Base-by-base conservation (phyloP, 2,113 vertebrate species). In the Motacilla alba region DNA sequence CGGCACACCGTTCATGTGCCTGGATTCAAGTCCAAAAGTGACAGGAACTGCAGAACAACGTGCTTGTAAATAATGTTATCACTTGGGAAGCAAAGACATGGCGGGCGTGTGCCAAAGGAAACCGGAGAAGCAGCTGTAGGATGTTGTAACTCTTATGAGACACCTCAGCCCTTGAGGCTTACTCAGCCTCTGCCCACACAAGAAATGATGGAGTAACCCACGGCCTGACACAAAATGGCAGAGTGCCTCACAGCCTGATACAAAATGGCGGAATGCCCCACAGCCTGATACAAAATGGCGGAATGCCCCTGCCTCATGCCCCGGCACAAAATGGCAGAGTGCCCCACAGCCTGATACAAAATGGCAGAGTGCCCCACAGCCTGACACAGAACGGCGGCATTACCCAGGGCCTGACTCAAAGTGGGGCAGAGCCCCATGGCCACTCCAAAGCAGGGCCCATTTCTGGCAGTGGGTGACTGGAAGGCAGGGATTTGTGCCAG, bases 341-440 rank as follows among this genome's bases (percentile, higher is more conserved):
- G 10, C 4, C 26, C 5, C 35, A 23, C 0, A 7, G 10, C 2
- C 46, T 8, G 6, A 15, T 10, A n/a, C 18, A 46, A 58, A 27
- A 35, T 28, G 31, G 10, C 3, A 0, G 31, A 27, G 6, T 12
- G 52, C 4, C 28, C 23, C 70, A n/a, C 8, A 12, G 22, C 2
- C 22, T 7, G 11, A 18, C 15, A 46, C 23, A 27, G 35, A 50
- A 30, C 16, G 35, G 47, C 2, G 1, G 15, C 33, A 58, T n/a
- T n/a, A 58, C 20, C 21, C 31, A n/a, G 55, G 8, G n/a, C 6
- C 60, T 30, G 4, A 55, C 26, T 23, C 31, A 15, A 19, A 37
- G 35, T 14, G 17, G 47, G 2, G 1, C 7, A 5, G 9, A 19
- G 35, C 2, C 8, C 31, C 31, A 8, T 0, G 1, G 26, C 10